These are phyloP conservation scores for Nephrotoma flavescens DNA, from an alignment of 2,888 invertebrate genomes.

Conservation along the genomic window DNA sequence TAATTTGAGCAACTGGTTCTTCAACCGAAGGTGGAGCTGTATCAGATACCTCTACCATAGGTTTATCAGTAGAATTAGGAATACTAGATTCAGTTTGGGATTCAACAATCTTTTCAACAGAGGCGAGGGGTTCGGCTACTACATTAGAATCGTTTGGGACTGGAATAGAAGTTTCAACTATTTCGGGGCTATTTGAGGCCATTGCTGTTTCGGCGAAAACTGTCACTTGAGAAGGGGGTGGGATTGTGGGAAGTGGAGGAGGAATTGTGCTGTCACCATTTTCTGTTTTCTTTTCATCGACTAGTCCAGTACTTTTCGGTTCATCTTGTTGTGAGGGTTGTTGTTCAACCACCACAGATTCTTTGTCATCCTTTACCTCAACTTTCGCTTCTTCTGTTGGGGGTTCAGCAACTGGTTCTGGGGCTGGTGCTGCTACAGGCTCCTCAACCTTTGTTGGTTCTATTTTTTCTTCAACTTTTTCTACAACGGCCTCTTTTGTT, in stretches of 20 bases:
- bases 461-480: not conserved
- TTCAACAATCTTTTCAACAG: not conserved
- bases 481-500: not conserved
- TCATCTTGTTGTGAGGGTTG: not conserved
- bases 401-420: not conserved
- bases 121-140: not conserved
- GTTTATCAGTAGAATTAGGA: not conserved
- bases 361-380: not conserved
- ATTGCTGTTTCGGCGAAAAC: slow-evolving; percentile 56
- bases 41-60: not conserved
- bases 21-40: slow-evolving; percentile 3
- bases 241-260: slow-evolving; percentile 58
- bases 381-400: not conserved
- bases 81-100: not conserved
- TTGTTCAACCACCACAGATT: not conserved
- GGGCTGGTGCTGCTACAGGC: not conserved
- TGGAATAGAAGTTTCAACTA: slow-evolving; percentile 38
- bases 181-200: slow-evolving; percentile 37
- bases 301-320: not conserved
- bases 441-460: not conserved
- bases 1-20: slow-evolving; percentile 4
- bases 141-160: not conserved
- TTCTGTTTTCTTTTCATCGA: not conserved
- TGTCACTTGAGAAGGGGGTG: slow-evolving; percentile 60
- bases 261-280: slow-evolving; percentile 25